Percentiles rank a stretch among this genome's conserved stretches.
These are phyloP conservation scores for Girardinichthys multiradiatus DNA, from an alignment of 2,113 vertebrate genomes.

Conservation along the genomic window DNA sequence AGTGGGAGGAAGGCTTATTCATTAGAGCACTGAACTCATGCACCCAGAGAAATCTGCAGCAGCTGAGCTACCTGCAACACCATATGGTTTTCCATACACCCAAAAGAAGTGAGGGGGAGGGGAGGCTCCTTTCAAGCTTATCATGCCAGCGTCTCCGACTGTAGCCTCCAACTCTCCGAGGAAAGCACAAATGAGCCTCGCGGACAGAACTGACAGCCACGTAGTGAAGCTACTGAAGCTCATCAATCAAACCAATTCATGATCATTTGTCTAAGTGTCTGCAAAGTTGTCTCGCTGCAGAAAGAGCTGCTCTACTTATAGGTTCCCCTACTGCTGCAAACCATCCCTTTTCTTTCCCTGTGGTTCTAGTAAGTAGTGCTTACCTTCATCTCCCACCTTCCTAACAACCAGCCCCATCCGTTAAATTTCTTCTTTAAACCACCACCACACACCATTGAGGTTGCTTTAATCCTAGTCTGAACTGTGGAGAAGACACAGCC, in stretches of 20 bases:
- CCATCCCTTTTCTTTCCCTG: constrained; percentile 40
- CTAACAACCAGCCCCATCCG: no score
- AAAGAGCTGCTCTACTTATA: constrained; percentile 19
- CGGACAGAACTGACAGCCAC: background rate
- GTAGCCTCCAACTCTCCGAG: constrained; percentile 14
- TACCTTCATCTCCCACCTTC: background rate
- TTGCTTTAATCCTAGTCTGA: constrained; percentile 54
- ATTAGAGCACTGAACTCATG: background rate
- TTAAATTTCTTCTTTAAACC: constrained; percentile 44
- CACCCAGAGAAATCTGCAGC: constrained; percentile 8
- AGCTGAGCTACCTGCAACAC: constrained; percentile 61
- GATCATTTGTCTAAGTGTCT: constrained; percentile 6
- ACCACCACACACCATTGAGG: constrained; percentile 41
- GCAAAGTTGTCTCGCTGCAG: constrained; percentile 4
- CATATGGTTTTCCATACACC: constrained; percentile 65
- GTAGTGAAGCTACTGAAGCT: constrained; percentile 21
- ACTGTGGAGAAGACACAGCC: constrained; percentile 33
- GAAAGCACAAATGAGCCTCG: constrained; percentile 14
- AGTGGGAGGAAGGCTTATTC: background rate
- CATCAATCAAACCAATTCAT: constrained; percentile 39
- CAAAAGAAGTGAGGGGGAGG: constrained; percentile 4
- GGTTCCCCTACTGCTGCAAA: constrained; percentile 26
- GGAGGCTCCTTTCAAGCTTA: constrained; percentile 32
- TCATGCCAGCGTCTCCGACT: constrained; percentile 35
- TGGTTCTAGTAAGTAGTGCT: constrained; percentile 33